Percentiles rank a stretch among this genome's conserved stretches.
Evolutionary conservation across 2,113 vertebrate genomes (phyloP).

Genomic region (Entosphenus tridentatus): DNA sequence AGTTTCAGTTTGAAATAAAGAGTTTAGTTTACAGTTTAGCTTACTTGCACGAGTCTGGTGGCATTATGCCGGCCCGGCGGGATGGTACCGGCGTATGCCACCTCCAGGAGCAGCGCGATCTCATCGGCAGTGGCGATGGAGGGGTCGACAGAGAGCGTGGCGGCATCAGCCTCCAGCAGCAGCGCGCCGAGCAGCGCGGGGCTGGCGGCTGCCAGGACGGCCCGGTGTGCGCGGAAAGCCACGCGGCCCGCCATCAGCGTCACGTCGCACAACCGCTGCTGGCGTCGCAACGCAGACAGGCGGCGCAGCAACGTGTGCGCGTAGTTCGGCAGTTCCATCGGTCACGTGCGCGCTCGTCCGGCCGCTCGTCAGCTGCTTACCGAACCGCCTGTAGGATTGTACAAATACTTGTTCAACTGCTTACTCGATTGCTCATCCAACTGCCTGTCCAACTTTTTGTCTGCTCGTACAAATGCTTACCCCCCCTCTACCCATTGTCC

Average conservation of each 20-base stretch:
- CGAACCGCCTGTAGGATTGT: too few relatives aligned
- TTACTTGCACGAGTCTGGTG: slow-evolving; percentile 29
- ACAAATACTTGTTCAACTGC: too few relatives aligned
- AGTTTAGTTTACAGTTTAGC: too few relatives aligned
- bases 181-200: slow-evolving; percentile 40
- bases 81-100: slow-evolving; percentile 48
- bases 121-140: slow-evolving; percentile 42
- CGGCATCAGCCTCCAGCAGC: slow-evolving; percentile 30
- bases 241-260: slow-evolving; percentile 34
- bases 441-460: too few relatives aligned
- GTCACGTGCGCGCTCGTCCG: neutral
- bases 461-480: too few relatives aligned
- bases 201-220: slow-evolving; percentile 53
- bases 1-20: too few relatives aligned
- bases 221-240: slow-evolving; percentile 44
- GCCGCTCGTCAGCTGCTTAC: too few relatives aligned
- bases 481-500: too few relatives aligned
- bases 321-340: slow-evolving; percentile 50
- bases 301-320: slow-evolving; percentile 51
- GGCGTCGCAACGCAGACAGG: slow-evolving; percentile 37
- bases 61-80: slow-evolving; percentile 51
- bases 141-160: slow-evolving; percentile 43
- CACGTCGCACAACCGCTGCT: slow-evolving; percentile 52
- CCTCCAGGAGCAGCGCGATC: slow-evolving; percentile 45
- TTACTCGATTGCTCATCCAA: too few relatives aligned